A percentile compares a stretch with the other conserved stretches of the same genome.
Evolutionary conservation across 2,113 vertebrate genomes (phyloP).

Genomic region (Tragulus kanchil): DNA sequence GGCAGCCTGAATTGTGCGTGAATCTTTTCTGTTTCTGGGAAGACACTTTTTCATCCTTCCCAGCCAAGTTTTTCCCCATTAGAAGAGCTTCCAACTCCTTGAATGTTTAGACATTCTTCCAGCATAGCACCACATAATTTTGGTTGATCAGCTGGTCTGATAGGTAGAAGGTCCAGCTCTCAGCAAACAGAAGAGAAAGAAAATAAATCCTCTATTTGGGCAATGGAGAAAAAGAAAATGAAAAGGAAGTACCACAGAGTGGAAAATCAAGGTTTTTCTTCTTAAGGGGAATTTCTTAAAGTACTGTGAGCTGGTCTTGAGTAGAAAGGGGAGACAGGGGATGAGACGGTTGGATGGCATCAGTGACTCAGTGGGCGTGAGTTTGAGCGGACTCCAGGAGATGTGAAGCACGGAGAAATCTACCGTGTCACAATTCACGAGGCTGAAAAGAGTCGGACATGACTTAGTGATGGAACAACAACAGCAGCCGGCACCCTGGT

Average conservation of each 20-base stretch:
- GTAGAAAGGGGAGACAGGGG: not conserved
- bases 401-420: not conserved
- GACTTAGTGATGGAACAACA: not conserved
- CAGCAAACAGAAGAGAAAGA: not conserved
- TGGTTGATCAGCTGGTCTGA: not conserved
- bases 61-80: not conserved
- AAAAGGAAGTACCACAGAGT: not conserved
- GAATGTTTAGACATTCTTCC: not conserved
- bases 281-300: not conserved
- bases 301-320: not conserved
- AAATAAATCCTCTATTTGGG: slow-evolving; percentile 3
- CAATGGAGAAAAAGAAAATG: not conserved
- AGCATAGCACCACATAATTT: not conserved
- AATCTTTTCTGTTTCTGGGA: not conserved
- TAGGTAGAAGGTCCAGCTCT: not conserved
- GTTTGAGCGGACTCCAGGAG: not conserved
- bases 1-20: not conserved
- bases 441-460: not conserved
- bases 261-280: slow-evolving; percentile 43
- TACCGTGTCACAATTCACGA: not conserved
- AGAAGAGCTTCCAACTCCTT: not conserved
- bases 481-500: not conserved
- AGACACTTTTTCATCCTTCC: not conserved
- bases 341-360: not conserved
- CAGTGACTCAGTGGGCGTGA: not conserved